Conservation (phyloP, 1,140 invertebrate genomes). For the Whitmania pigra region DNA sequence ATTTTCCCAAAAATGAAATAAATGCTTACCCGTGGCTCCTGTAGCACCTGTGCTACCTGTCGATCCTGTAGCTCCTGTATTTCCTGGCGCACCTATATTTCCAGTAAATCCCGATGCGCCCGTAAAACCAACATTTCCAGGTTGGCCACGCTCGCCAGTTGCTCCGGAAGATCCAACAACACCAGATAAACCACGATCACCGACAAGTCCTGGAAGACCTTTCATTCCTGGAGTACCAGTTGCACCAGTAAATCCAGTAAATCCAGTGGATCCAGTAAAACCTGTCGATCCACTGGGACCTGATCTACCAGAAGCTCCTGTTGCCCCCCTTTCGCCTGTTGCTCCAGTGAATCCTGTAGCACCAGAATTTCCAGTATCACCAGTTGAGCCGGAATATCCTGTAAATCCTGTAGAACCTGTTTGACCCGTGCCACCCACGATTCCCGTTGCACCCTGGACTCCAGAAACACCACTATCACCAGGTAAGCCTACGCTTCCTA, state of each 20-base stretch:
- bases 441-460: background rate
- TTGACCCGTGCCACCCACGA: background rate
- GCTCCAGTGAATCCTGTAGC: background rate
- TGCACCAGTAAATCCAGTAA: background rate
- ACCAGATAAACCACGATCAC: background rate
- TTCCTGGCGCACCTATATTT: background rate
- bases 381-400: background rate
- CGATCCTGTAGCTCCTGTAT: background rate
- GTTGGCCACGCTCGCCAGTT: background rate
- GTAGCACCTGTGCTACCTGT: background rate
- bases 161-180: background rate
- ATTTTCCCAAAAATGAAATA: too few species aligned
- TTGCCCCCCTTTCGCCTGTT: background rate
- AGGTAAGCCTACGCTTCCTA: background rate
- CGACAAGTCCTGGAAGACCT: background rate
- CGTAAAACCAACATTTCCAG: background rate
- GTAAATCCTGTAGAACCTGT: background rate
- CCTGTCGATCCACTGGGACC: slow-evolving; percentile 2
- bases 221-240: background rate
- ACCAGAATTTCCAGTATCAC: slow-evolving; percentile 10
- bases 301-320: background rate
- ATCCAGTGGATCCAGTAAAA: background rate
- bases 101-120: slow-evolving; percentile 3
- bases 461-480: background rate
- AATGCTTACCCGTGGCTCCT: background rate